A percentile compares a stretch with the other conserved stretches of the same genome.
Conservation (phyloP, 2,113 vertebrate species). For the Candoia aspera region DNA sequence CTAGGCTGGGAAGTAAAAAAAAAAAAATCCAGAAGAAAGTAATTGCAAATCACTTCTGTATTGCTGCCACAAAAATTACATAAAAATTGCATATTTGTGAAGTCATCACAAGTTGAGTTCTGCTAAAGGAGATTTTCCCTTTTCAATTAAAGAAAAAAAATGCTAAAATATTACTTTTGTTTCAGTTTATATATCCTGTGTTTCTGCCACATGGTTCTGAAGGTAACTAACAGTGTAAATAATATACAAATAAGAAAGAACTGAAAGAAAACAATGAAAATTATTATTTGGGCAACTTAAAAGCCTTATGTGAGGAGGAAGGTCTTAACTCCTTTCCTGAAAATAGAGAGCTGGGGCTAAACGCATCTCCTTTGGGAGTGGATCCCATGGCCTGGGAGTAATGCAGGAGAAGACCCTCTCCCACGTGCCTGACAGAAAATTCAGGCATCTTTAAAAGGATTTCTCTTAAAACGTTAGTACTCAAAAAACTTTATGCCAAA, state of each 20-base stretch:
- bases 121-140: background rate
- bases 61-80: background rate
- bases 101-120: background rate
- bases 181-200: no score
- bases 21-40: background rate
- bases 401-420: background rate
- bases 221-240: background rate
- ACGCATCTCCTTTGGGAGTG: background rate
- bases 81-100: background rate
- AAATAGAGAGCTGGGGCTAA: background rate
- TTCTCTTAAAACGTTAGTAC: background rate
- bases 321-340: background rate
- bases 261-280: background rate
- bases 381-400: background rate
- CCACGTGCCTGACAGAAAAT: background rate
- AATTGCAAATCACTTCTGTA: background rate
- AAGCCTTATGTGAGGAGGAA: background rate
- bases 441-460: background rate
- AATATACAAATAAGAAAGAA: background rate
- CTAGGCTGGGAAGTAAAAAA: background rate
- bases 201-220: no score
- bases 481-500: background rate
- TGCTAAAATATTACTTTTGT: no score
- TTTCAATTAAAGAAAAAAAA: background rate
- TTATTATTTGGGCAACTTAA: background rate